A percentile compares a stretch with the other conserved stretches of the same genome.
phyloP scores from a whole-genome alignment of 2,888 invertebrate species.

The Lasioglossum pauxillum region DNA sequence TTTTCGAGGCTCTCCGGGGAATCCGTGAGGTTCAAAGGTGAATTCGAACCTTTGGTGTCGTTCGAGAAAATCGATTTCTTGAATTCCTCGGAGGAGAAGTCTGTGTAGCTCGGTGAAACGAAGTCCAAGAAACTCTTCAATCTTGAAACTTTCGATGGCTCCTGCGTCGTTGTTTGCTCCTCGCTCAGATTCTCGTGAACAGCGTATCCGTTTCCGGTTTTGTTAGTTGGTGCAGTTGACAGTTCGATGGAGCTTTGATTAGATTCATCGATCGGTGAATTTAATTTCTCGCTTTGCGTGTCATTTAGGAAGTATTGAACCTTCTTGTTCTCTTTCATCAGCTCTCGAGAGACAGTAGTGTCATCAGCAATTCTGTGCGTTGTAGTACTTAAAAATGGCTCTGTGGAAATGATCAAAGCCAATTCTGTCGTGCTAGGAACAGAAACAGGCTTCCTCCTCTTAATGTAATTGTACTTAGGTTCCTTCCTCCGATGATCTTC shows the following conservation, averaged over 20 bases:
- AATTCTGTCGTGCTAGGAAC: neutral
- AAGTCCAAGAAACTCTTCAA: slow-evolving; percentile 68
- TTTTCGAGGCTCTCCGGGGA: slow-evolving; percentile 29
- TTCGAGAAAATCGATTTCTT: neutral
- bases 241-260: neutral
- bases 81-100: slow-evolving; percentile 58
- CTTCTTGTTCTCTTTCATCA: neutral
- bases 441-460: slow-evolving; percentile 36
- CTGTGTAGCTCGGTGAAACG: slow-evolving; percentile 61
- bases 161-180: slow-evolving; percentile 9
- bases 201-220: slow-evolving; percentile 51
- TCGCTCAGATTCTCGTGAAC: slow-evolving; percentile 69
- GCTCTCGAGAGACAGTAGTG: neutral
- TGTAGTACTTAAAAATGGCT: neutral
- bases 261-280: neutral
- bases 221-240: neutral
- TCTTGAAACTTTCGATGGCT: slow-evolving; percentile 73
- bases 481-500: slow-evolving; percentile 76
- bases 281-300: neutral
- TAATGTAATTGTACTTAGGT: slow-evolving; percentile 74
- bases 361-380: neutral
- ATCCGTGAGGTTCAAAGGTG: neutral
- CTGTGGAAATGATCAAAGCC: neutral
- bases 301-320: neutral
- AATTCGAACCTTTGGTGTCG: neutral